These are phyloP conservation scores for Allolobophora icterica DNA, from an alignment of 2,888 invertebrate genomes.

Conservation along the genomic window DNA sequence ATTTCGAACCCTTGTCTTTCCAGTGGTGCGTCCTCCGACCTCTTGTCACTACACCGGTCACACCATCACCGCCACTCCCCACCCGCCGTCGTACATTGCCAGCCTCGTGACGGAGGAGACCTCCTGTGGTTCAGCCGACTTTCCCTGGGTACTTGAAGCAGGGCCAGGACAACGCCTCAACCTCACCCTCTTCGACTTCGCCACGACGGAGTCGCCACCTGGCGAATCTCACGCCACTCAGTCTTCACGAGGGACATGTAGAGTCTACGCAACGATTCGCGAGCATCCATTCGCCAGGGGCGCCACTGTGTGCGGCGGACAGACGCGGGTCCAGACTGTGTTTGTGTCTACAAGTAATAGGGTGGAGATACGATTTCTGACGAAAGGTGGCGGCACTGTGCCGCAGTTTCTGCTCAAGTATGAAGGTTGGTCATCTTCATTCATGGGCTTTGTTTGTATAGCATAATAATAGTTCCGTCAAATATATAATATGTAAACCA, in stretches of 20 bases:
- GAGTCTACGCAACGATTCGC: slow-evolving; percentile 36
- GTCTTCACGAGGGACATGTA: slow-evolving; percentile 1
- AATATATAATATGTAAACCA: too few species aligned
- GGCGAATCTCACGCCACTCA: neutral
- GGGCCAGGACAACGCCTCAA: slow-evolving; percentile 40
- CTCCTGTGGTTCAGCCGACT: slow-evolving; percentile 36
- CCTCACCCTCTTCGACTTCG: slow-evolving; percentile 39
- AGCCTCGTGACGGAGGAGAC: slow-evolving; percentile 38
- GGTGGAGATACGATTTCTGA: slow-evolving; percentile 33
- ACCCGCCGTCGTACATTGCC: neutral
- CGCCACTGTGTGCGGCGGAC: slow-evolving; percentile 31
- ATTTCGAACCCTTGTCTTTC: neutral
- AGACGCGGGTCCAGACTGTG: slow-evolving; percentile 30
- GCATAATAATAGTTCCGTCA: too few species aligned
- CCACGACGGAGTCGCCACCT: slow-evolving; percentile 22
- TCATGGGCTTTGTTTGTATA: neutral
- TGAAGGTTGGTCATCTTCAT: neutral
- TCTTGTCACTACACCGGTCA: slow-evolving; percentile 4
- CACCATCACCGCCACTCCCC: neutral
- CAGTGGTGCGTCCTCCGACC: neutral
- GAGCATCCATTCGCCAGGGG: slow-evolving; percentile 27
- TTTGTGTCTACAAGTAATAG: slow-evolving; percentile 31
- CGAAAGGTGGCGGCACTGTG: neutral
- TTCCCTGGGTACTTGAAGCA: slow-evolving; percentile 39
- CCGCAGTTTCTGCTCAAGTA: slow-evolving; percentile 24